Conservation (phyloP, 2,888 invertebrate genomes). For the Ryuthela nishihirai region DNA sequence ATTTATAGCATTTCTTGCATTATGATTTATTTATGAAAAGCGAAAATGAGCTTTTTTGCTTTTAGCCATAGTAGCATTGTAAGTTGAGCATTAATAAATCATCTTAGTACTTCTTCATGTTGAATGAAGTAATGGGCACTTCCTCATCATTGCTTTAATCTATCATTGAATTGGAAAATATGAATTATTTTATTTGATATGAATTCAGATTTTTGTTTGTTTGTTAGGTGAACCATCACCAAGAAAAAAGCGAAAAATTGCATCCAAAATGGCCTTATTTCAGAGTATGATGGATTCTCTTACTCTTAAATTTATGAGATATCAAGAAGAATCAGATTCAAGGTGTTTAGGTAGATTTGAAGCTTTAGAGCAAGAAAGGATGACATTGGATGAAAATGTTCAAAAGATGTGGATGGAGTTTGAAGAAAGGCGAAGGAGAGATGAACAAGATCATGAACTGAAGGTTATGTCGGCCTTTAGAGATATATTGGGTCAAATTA, state of each 20-base stretch:
- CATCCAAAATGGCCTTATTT: conserved; percentile 6
- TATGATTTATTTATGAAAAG: too few species aligned
- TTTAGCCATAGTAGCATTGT: too few species aligned
- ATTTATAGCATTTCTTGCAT: too few species aligned
- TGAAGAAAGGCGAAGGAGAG: conserved; percentile 18
- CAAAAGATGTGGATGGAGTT: conserved; percentile 34
- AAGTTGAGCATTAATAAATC: not conserved
- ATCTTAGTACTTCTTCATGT: not conserved
- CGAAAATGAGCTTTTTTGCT: too few species aligned
- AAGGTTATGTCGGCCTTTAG: conserved; percentile 20
- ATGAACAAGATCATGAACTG: conserved; percentile 27
- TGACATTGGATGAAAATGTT: conserved; percentile 23
- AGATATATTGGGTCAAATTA: conserved; percentile 16
- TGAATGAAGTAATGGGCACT: not conserved
- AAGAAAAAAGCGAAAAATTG: conserved; percentile 9
- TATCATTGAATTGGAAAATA: too few species aligned
- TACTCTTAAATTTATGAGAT: conserved; percentile 23
- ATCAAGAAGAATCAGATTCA: conserved; percentile 19
- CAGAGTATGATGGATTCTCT: conserved; percentile 25
- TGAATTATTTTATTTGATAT: too few species aligned
- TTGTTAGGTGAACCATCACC: not conserved
- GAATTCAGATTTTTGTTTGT: not conserved
- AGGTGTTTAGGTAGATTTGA: conserved; percentile 17
- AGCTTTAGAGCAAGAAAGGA: conserved; percentile 22
- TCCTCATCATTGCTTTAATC: not conserved